Base-by-base conservation (phyloP, 2,797 vertebrate genomes). In the Garrulus glandarius region DNA sequence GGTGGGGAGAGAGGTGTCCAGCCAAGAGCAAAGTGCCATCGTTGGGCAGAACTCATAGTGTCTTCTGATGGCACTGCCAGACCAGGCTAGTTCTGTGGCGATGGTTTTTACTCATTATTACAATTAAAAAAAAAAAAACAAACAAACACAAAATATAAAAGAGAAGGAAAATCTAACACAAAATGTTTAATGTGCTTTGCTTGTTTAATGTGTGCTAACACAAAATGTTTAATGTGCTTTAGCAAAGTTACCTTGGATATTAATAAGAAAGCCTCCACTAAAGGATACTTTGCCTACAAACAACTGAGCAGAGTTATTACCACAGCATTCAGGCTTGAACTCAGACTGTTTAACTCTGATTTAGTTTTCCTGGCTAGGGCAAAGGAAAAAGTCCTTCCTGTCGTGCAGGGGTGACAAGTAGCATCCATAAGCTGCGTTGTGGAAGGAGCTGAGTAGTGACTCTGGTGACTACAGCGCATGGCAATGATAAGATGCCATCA, bases 21-120 rank as follows among this genome's bases (percentile, higher is more conserved):
- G 50, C 5, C 37, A 52, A 82, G 46, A 82, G 2, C 3, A 0
- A 75, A 87, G 14, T 3, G 10, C 14, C 0, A 1, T 36, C 10
- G 3, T 4, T 11, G 21, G 19, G 34, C 59, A 65, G 52, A 65
- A 15, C 30, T 65, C 43, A 29, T 2, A 18, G 32, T 30, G n/a
- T 53, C 71, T 69, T 90, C 80, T 79, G 49, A 26, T 3, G 13
- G 77, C 57, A 59, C 22, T 59, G 46, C 44, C 34, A 67, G 64
- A 50, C 16, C 36, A 68, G 59, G 36, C 34, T 43, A 10, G 6
- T 55, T 77, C 61, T 59, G 6, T 24, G 26, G 29, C 23, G 32
- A 7, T 50, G 36, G n/a, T 68, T 94, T 94, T 90, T 52, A 41
- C 19, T 22, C 30, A 18, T 36, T 15, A 32, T 41, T 30, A 9